Base-by-base conservation (phyloP, 2,113 vertebrate species). In the Sorex fumeus region DNA sequence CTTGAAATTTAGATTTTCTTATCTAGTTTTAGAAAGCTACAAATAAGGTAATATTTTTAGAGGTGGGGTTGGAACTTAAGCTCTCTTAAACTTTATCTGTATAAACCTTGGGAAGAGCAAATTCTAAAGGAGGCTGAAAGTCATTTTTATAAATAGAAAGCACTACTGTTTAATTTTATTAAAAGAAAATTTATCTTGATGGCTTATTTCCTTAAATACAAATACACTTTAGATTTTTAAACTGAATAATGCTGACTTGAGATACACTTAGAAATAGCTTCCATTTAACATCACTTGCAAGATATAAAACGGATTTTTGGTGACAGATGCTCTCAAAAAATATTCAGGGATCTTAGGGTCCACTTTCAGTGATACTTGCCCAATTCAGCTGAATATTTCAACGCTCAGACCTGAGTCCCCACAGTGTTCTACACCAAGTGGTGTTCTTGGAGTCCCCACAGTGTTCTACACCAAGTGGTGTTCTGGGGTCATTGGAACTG, bases 81-180 rank as follows among this genome's bases (percentile, higher is more conserved):
- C 0, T 71, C 19, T 82, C 25, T 76, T 21, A 72, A 50, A 74
- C 3, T 34, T 57, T 30, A 40, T n/a, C 36, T 50, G 6, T 77
- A 11, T 45, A 1, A 72, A n/a, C 23, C 36, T 50, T 66, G 19
- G 23, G 8, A 74, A 84, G 32, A 90, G 45, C 16, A 32, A 53
- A 5, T 8, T 62, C 50, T 88, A 75, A 66, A n/a, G 8, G 6
- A 84, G n/a, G 3, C 60, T 90, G 57, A 72, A 84, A 50, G 18
- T 32, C 72, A 36, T 81, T 77, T 70, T 15, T 80, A 84, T 74
- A 92, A 90, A 62, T 69, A 36, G 13, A 43, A 94, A 19, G 5
- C 28, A 18, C 28, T 30, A 5, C 1, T 75, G 25, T 67, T 72
- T 77, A n/a, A 72, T 78, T 82, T 66, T 84, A 15, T 78, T 74